phyloP scores from a whole-genome alignment of 2,113 vertebrate species.

The Parus major region DNA sequence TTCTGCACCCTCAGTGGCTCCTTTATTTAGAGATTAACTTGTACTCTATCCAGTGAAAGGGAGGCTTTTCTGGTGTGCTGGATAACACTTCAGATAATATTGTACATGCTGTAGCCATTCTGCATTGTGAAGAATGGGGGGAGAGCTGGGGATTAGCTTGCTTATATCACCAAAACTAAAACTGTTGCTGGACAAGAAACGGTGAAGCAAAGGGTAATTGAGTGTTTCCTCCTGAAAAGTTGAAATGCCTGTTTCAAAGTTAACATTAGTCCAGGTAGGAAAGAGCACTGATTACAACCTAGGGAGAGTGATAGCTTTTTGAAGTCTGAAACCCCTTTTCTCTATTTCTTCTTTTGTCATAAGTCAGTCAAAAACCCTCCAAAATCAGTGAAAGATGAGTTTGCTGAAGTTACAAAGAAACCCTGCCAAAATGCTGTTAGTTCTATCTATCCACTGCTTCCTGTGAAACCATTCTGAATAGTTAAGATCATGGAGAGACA shows the following conservation, averaged over 20 bases:
- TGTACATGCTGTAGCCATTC: neutral
- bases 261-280: neutral
- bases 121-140: neutral
- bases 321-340: neutral
- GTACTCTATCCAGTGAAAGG: neutral
- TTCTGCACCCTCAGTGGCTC: neutral
- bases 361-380: neutral
- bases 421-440: neutral
- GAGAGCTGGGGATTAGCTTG: neutral
- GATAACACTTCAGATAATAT: neutral
- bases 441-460: neutral
- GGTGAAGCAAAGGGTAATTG: neutral
- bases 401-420: neutral
- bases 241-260: neutral
- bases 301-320: neutral
- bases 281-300: neutral
- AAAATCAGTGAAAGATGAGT: neutral
- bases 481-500: neutral
- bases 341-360: rapidly evolving
- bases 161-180: neutral
- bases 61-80: neutral
- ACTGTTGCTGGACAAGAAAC: neutral
- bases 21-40: neutral
- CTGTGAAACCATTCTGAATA: neutral
- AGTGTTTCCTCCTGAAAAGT: neutral